Evolutionary conservation across 2,113 vertebrate species (phyloP).

Genomic region (Lophotis ruficrista): DNA sequence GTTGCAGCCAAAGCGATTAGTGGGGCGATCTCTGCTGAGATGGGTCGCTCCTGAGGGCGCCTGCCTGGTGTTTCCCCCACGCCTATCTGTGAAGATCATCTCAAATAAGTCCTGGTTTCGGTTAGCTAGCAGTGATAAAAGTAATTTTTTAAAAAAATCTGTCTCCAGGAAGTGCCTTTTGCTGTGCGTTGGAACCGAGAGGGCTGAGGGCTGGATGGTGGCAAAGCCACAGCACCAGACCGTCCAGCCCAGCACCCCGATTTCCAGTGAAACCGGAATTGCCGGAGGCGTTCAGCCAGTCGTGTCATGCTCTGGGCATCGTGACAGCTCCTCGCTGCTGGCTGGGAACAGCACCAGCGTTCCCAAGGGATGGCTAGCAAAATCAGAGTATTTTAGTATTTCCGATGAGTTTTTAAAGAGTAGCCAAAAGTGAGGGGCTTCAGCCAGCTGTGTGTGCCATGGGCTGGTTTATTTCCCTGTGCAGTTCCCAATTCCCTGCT

Average conservation of each 20-base stretch:
- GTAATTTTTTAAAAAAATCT: not conserved
- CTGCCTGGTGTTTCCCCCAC: not conserved
- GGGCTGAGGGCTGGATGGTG: not conserved
- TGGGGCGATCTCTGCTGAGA: constrained; percentile 1
- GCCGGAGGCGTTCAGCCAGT: not conserved
- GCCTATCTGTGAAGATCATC: not conserved
- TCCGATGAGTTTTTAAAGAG: not conserved
- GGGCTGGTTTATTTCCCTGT: not conserved
- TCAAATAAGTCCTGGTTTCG: not conserved
- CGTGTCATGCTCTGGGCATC: constrained; percentile 10
- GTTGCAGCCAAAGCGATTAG: not conserved
- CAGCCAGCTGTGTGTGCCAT: not conserved
- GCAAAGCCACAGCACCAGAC: not conserved
- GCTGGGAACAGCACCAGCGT: not conserved
- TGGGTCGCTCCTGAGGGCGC: not conserved
- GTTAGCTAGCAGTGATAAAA: not conserved
- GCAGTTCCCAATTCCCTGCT: not conserved
- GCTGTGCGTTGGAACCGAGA: fast-evolving
- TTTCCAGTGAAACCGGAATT: constrained; percentile 15
- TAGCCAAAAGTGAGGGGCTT: not conserved
- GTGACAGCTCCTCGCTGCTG: constrained; percentile 19
- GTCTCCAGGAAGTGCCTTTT: not conserved
- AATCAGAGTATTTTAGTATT: constrained; percentile 13
- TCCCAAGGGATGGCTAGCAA: constrained; percentile 5
- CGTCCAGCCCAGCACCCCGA: not conserved